Base-by-base conservation (phyloP, 2,113 vertebrate genomes). In the Trachemys scripta region DNA sequence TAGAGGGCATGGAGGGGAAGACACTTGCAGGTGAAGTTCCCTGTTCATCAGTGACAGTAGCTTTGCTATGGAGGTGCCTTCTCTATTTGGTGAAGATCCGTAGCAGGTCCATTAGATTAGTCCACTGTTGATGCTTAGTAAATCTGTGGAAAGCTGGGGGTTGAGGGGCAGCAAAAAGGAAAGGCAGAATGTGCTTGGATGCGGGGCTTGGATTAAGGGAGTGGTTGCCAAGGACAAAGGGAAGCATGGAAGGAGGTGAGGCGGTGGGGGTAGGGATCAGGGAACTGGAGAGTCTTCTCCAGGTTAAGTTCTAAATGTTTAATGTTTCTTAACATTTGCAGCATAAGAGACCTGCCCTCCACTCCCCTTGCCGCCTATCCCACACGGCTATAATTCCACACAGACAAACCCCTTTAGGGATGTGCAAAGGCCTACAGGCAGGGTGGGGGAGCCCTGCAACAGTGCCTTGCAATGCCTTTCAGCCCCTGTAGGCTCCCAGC, bases 201-300 rank as follows among this genome's bases (percentile, higher is more conserved):
- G 13, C 19, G 62, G 14, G 29, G 62, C 31, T 69, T 27, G 25
- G 62, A n/a, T 69, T n/a, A 16, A 13, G 4, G 59, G 59, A 94
- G 92, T 93, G 2, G 0, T 88, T 76, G 22, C 94, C 79, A 86
- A 75, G 93, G n/a, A 51, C 92, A 80, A 90, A 87, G 95, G 93
- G 84, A 92, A 96, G 92, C 87, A 75, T 90, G 91, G 90, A 95
- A 88, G 75, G 92, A 90, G 51, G 88, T 82, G 50, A 82, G 59
- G 86, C 47, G 10, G 19, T 24, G 57, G 87, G 57, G 91, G 81
- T 84, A 50, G 8, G 5, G 83, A 82, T 69, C 47, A 69, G 38
- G 62, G 62, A 8, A 51, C 88, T 13, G 62, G 8, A 80, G 49
- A 29, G 2, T 84, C 92, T 57, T 88, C 35, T 59, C 2, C 84